Evolutionary conservation across 2,888 invertebrate species (phyloP).

Genomic region (Hypercompe scribonia): DNA sequence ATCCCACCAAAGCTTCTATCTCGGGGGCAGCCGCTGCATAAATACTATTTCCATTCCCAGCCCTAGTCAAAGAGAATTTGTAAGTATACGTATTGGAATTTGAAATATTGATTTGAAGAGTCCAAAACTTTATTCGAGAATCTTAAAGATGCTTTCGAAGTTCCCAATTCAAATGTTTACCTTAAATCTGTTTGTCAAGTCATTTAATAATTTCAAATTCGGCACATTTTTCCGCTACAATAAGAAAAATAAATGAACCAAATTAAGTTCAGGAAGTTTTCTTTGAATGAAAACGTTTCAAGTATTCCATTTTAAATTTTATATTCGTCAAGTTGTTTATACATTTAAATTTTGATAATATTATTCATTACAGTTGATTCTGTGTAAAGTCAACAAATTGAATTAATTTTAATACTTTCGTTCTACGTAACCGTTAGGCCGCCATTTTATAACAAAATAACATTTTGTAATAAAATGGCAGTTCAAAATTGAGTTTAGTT

Average conservation of each 20-base stretch:
- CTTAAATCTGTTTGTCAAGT: slow-evolving; percentile 35
- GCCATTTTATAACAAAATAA: no score
- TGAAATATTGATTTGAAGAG: slow-evolving; percentile 21
- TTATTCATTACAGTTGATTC: slow-evolving; percentile 31
- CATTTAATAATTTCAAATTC: slow-evolving; percentile 36
- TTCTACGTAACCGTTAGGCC: slow-evolving; percentile 25
- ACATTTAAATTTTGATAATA: slow-evolving; percentile 31
- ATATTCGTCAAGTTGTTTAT: slow-evolving; percentile 34
- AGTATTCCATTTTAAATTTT: slow-evolving; percentile 31
- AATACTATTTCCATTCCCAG: slow-evolving; percentile 74
- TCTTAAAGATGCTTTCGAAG: slow-evolving; percentile 32
- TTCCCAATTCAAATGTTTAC: slow-evolving; percentile 34
- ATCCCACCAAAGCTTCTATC: slow-evolving; percentile 79
- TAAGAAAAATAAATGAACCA: slow-evolving; percentile 35
- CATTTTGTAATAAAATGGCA: slow-evolving; percentile 22
- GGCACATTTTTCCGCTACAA: slow-evolving; percentile 20
- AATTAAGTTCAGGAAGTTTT: slow-evolving; percentile 40
- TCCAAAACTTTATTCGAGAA: slow-evolving; percentile 28
- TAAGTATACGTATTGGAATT: slow-evolving; percentile 24
- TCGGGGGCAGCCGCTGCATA: slow-evolving; percentile 81
- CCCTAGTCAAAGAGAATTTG: slow-evolving; percentile 54
- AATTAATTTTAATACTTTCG: slow-evolving; percentile 30
- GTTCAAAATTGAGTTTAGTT: slow-evolving; percentile 29
- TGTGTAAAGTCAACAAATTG: slow-evolving; percentile 30
- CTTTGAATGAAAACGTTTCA: slow-evolving; percentile 40